Conservation (phyloP, 1,140 invertebrate genomes). For the Diorhabda carinulata region DNA sequence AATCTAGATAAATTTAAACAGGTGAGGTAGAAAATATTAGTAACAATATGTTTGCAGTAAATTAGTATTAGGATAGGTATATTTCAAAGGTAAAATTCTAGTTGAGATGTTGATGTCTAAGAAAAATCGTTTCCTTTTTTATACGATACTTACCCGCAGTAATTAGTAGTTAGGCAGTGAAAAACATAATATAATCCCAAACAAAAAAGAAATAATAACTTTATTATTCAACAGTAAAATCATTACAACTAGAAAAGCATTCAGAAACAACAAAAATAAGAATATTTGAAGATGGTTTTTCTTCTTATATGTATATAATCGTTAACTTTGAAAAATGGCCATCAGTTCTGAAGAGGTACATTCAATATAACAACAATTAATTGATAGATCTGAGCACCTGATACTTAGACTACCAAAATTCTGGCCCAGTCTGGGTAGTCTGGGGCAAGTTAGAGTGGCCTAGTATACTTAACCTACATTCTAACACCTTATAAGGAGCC, state of each 20-base stretch:
- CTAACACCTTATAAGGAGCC: slow-evolving; percentile 16
- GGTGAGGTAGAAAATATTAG: too few relatives aligned
- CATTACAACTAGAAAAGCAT: slow-evolving; percentile 10
- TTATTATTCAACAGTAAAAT: slow-evolving; percentile 12
- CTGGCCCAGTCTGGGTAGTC: slow-evolving; percentile 36
- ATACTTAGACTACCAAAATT: slow-evolving; percentile 40
- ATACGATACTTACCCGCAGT: too few relatives aligned
- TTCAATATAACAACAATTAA: slow-evolving; percentile 42
- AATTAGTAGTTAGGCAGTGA: neutral
- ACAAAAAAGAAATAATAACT: slow-evolving; percentile 12
- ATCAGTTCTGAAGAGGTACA: slow-evolving; percentile 41
- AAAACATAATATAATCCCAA: slow-evolving; percentile 3
- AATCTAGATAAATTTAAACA: too few relatives aligned
- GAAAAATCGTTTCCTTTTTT: too few relatives aligned
- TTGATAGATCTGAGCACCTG: slow-evolving; percentile 43
- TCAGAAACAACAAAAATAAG: slow-evolving; percentile 1
- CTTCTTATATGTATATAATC: neutral
- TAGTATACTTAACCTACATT: slow-evolving; percentile 22
- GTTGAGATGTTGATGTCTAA: too few relatives aligned
- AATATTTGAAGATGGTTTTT: neutral
- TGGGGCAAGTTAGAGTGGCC: slow-evolving; percentile 9
- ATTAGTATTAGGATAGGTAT: too few relatives aligned
- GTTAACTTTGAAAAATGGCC: slow-evolving; percentile 32
- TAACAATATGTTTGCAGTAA: too few relatives aligned
- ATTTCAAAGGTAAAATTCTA: too few relatives aligned